These are phyloP conservation scores for Melitaea cinxia DNA, from an alignment of 1,140 invertebrate genomes.

Conservation along the genomic window DNA sequence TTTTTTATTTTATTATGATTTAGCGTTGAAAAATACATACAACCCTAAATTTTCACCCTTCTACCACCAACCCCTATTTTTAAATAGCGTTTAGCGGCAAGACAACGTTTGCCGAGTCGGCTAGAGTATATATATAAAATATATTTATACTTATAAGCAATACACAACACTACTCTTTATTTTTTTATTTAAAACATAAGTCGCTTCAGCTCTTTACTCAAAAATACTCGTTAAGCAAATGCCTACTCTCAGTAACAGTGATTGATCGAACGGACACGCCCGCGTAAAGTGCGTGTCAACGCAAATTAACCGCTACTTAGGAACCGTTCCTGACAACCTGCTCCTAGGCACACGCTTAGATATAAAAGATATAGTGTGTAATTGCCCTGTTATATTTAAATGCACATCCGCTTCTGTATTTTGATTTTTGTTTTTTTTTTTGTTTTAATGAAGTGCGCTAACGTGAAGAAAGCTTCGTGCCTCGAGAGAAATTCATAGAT, in stretches of 20 bases:
- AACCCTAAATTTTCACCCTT: no score
- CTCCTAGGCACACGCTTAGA: conserved; percentile 9
- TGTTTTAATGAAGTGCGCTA: neutral
- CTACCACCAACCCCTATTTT: no score
- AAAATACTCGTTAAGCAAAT: conserved; percentile 26
- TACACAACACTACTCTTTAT: no score
- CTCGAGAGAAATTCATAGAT: no score
- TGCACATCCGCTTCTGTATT: neutral
- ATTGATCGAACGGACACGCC: conserved; percentile 46
- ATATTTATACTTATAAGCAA: no score
- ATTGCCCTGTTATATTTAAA: conserved; percentile 5
- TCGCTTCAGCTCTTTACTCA: conserved; percentile 16
- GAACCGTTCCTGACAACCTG: conserved; percentile 33
- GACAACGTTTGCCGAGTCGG: no score
- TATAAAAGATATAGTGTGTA: neutral
- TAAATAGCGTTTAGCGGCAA: no score
- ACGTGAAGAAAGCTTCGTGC: no score
- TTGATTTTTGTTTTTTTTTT: neutral
- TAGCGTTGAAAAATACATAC: no score
- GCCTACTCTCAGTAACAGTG: conserved; percentile 40
- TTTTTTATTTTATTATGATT: no score
- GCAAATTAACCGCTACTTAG: conserved; percentile 51
- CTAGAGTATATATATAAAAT: no score
- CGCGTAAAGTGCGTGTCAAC: conserved; percentile 46
- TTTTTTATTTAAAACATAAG: neutral